Conservation (phyloP, 2,888 invertebrate genomes). For the Ethmia dodecea region DNA sequence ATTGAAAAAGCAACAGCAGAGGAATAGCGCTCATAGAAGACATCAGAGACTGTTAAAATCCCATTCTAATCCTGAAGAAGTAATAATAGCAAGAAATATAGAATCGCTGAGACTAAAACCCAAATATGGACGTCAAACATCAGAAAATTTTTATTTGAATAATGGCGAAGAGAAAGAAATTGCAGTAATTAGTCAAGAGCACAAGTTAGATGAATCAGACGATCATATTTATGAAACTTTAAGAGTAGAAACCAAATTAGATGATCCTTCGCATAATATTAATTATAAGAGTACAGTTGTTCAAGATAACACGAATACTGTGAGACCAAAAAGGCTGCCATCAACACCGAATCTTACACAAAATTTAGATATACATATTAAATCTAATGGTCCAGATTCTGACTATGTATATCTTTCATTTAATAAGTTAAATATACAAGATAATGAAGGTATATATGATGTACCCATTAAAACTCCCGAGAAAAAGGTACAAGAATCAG, state of each 20-base stretch:
- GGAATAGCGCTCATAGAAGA: constrained; percentile 71
- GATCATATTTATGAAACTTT: constrained; percentile 80
- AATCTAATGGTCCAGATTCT: constrained; percentile 58
- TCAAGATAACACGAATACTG: constrained; percentile 40
- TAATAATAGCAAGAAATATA: constrained; percentile 53
- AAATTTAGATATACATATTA: constrained; percentile 30
- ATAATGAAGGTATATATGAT: constrained; percentile 59
- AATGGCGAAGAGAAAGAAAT: constrained; percentile 32
- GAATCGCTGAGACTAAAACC: constrained; percentile 51
- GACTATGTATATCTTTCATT: constrained; percentile 72
- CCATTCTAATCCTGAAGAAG: constrained; percentile 69
- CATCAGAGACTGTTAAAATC: constrained; percentile 76
- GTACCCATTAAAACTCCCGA: constrained; percentile 58
- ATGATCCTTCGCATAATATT: constrained; percentile 41
- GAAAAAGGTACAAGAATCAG: constrained; percentile 37
- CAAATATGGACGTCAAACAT: constrained; percentile 52
- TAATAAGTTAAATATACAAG: constrained; percentile 48
- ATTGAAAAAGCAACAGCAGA: constrained; percentile 83
- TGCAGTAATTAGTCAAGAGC: constrained; percentile 50
- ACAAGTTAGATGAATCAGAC: too few relatives aligned
- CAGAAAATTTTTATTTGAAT: constrained; percentile 45
- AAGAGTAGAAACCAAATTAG: constrained; percentile 54
- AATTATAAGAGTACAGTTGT: constrained; percentile 52
- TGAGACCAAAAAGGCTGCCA: constrained; percentile 50
- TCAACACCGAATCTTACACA: constrained; percentile 42